Base-by-base conservation (phyloP, 2,888 invertebrate species). In the Hypolimnas misippus region DNA sequence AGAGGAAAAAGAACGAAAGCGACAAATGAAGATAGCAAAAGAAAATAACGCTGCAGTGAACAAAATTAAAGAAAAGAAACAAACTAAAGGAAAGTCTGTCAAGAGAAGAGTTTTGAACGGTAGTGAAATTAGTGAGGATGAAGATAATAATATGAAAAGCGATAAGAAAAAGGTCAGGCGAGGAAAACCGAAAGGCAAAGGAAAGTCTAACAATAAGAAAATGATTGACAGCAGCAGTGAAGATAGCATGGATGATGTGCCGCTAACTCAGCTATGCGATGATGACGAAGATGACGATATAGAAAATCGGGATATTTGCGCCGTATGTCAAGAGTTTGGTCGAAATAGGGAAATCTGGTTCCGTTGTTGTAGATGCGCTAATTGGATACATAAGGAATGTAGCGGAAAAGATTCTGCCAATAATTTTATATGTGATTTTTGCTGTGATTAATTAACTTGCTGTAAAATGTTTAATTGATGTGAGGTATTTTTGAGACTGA, bases 361-460 rank as follows among this genome's bases (percentile, higher is more conserved):
- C 38, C 51, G 51, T 58, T 58, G 58, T 58, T 58, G 42, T 19
- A 58, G 51, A 16, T 58, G 58, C 51, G 1, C 50, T 1, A 33
- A 51, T 50, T 58, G 51, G 52, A 58, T 58, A 21, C 33, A 58
- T 21, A 58, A 58, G 17, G 35, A 58, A 51, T 58, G 58, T 33
- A 58, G 51, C 38, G 51, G 58, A 51, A 58, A 58, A 58, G 44
- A 51, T 17, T 52, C 52, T 52, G 35, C 52, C 7, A 10, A 31
- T 0, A 8, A 33, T 38, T 33, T 46, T 33, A 4, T 55, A 8
- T 55, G 40, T 55, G 55, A 55, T 19, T 40, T 52, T 17, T 50
- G 50, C 17, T 16, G 21, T 49, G 10, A 49, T 49, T 49, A 49
- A 49, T 49, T 8, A 25, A 25, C n/a, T 19, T 19, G 3, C n/a